Evolutionary conservation across 1,140 invertebrate genomes (phyloP), one percentile per base, ranked within the genome.

Genomic region (Atta texana): DNA sequence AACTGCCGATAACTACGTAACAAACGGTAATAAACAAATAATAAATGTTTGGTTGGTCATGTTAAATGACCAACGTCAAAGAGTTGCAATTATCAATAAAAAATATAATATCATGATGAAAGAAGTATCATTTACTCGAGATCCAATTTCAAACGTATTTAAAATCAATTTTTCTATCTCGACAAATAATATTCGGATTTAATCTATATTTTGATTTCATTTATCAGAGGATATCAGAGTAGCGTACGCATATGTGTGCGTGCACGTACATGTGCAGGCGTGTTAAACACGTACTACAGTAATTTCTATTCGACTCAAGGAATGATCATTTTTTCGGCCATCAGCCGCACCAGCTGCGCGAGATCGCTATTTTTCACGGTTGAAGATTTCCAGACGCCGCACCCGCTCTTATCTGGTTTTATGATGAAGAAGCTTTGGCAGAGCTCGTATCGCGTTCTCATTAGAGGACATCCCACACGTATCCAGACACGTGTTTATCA

Each of bases 341-440:
- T 12, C 14, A 14, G 24, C 24, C 21, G 34, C 59, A 82, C 24
- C 59, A 31, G 31, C 16, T 78, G 64, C 49, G n/a, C 63, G 59
- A 28, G 14, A 57, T 64, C 59, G 86, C 61, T 28, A 82, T 88
- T 71, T 89, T 85, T 85, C 57, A 61, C 66, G 14, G 31, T 6
- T 21, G 53, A 63, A 34, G 39, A 61, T 81, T 44, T 31, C 57
- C 74, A 66, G 51, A 85, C 34, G 44, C 31, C 57, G 12, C 34
- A 72, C 59, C 57, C 39, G 64, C 66, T 55, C 61, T 49, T 14
- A 49, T 69, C n/a, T 39, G 5, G 53, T n/a, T 61, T 34, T 49
- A 72, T 24, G 68, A 72, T 75, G 68, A 82, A 80, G 64, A 72
- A 72, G 31, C 31, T 49, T 51, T 14, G 63, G 61, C 4, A 34